These are phyloP conservation scores for Himantopus leucocephalus DNA, from an alignment of 2,113 vertebrate genomes.

Conservation along the genomic window DNA sequence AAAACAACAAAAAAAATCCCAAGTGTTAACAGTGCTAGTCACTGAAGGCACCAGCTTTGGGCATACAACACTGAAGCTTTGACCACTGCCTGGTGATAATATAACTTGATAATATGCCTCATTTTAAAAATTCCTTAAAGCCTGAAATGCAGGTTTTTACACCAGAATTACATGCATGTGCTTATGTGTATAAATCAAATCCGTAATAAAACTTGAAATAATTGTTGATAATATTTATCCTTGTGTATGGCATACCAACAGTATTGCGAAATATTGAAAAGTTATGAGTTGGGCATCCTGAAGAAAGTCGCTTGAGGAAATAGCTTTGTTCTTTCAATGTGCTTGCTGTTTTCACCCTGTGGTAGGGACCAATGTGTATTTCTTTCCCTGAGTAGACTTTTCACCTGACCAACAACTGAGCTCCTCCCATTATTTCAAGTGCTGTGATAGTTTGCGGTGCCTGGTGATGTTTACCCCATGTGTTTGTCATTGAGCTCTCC, in stretches of 20 bases:
- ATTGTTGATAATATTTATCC: background rate
- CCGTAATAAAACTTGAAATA: background rate
- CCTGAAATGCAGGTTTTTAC: background rate
- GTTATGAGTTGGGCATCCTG: accelerated
- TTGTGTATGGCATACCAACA: background rate
- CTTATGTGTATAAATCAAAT: background rate
- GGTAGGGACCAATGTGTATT: background rate
- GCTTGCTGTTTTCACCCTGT: background rate
- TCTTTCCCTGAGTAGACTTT: background rate
- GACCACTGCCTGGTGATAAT: background rate
- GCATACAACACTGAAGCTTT: background rate
- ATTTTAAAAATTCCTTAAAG: background rate
- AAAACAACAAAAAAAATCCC: background rate
- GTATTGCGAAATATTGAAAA: background rate
- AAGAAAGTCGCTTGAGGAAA: background rate
- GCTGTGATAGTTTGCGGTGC: background rate
- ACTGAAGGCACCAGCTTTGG: background rate
- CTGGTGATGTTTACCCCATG: background rate
- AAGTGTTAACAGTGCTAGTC: background rate
- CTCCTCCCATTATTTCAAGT: background rate
- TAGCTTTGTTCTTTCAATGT: background rate
- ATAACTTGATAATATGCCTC: background rate
- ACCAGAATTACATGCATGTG: background rate
- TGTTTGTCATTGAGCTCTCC: background rate
- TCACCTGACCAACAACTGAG: background rate